Base-by-base conservation (phyloP, 1,140 invertebrate species). In the Papilio dardanus region DNA sequence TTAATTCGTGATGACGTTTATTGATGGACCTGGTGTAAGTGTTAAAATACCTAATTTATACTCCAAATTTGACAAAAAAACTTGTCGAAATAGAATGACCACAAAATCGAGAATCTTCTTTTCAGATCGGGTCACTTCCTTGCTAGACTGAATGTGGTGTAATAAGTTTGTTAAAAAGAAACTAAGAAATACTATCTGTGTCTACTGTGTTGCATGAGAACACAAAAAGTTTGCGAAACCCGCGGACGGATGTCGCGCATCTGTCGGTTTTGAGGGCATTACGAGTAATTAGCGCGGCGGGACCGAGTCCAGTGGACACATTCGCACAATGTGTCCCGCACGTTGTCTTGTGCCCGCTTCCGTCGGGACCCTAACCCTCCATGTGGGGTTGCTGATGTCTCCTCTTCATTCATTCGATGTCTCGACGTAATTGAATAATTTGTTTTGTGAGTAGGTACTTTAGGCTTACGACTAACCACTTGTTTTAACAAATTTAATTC, bases 181-280 rank as follows among this genome's bases (percentile, higher is more conserved):
- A 6, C 1, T n/a, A 46, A 5, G n/a, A 6, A 46, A n/a, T 19
- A 46, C 21, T 5, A 62, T 62, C 14, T 62, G 10, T 28, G 54
- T 62, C 54, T 30, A 62, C 54, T 3, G 10, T 76, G 77, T 79
- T 3, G 80, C 78, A 79, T 77, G 75, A 50, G 21, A 69, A 62
- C 76, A 74, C 83, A 86, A 89, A 82, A 81, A 81, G 71, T 79
- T 77, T 30, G 75, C 65, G 54, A 78, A 74, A 74, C 74, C 79
- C 74, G 78, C 76, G 82, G 88, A 79, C 90, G 91, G 90, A 92
- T 93, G 90, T 93, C 82, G 84, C 88, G 88, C 91, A 93, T 92
- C 88, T 92, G 91, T 88, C 90, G 84, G 83, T 81, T 80, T 79
- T 82, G 85, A 86, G 89, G 88, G 87, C 90, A 90, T 91, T 88